Percentiles rank a stretch among this genome's conserved stretches.
Evolutionary conservation across 2,888 invertebrate species (phyloP).

Genomic region (Sthenelais limicola): DNA sequence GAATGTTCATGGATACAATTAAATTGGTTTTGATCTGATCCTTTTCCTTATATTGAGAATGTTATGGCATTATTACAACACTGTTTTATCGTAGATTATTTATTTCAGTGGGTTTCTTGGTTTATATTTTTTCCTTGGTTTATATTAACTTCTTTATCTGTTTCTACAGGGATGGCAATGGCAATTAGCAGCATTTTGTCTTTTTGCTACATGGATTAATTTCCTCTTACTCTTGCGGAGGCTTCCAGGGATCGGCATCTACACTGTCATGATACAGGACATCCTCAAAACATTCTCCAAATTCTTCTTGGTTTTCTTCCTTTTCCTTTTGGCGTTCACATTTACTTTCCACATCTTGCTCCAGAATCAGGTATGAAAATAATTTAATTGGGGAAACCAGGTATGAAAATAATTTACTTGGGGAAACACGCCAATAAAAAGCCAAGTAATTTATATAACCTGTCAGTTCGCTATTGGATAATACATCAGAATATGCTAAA

Average conservation of each 20-base stretch:
- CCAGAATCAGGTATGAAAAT: constrained; percentile 62
- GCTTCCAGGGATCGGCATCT: constrained; percentile 70
- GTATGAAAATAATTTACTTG: too few relatives aligned
- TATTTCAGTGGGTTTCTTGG: neutral
- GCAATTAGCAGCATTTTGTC: constrained; percentile 67
- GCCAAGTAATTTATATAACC: too few relatives aligned
- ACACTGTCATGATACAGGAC: constrained; percentile 72
- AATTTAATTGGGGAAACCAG: too few relatives aligned
- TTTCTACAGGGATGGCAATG: constrained; percentile 67
- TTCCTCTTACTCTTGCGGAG: constrained; percentile 70
- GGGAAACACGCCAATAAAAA: too few relatives aligned
- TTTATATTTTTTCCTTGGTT: neutral
- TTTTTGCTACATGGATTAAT: constrained; percentile 70
- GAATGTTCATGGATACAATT: neutral
- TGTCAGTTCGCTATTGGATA: too few relatives aligned
- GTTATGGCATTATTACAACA: neutral
- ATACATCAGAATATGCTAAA: too few relatives aligned
- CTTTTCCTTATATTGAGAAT: neutral
- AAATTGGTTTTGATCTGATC: neutral
- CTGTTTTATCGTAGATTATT: neutral
- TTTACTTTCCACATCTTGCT: constrained; percentile 66
- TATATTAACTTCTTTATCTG: neutral
- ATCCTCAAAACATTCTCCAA: constrained; percentile 70
- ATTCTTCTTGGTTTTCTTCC: constrained; percentile 69
- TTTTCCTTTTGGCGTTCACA: constrained; percentile 69